Base-by-base conservation (phyloP, 1,140 invertebrate genomes). In the Psilanteris sp. region DNA sequence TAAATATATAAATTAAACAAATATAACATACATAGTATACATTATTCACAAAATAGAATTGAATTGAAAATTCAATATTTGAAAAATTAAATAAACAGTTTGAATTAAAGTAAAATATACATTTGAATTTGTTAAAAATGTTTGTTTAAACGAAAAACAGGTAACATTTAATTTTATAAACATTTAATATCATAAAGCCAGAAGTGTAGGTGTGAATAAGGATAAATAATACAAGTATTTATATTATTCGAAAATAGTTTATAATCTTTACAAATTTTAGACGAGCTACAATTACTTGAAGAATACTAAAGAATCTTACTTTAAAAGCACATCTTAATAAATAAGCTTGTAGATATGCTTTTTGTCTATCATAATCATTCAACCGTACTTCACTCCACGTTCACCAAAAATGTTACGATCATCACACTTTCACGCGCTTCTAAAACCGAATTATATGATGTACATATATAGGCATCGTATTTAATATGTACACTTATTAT, bases 231-330 rank as follows among this genome's bases (percentile, higher is more conserved):
- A 52, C 11, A 44, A 41, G 41, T 29, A 31, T 31, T 44, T 57
- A 9, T 61, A 68, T 68, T 75, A 75, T 68, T 68, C 48, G 72
- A 76, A 76, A 76, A 76, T 76, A 76, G 59, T 76, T 76, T 70
- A 70, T 75, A 64, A 76, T 76, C 52, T 76, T 70, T 66, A 76
- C 73, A 76, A 76, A 66, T 64, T 66, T 76, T 62, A 22, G 46
- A 70, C 46, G 36, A 59, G 52, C 52, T 70, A 76, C 66, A 76
- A 76, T 70, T 14, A 9, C 44, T 76, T 64, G 54, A 70, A 32
- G 52, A 64, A 66, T 71, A 70, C 64, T 61, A 70, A 70, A 55
- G 57, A 71, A 36, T 70, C 57, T 64, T 64, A 70, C 37, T 20
- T 7, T 48, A 52, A 68, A 64, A 66, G 66, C 61, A 71, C 48